Conservation (phyloP, 2,888 invertebrate species). For the Ichneumon xanthorius region DNA sequence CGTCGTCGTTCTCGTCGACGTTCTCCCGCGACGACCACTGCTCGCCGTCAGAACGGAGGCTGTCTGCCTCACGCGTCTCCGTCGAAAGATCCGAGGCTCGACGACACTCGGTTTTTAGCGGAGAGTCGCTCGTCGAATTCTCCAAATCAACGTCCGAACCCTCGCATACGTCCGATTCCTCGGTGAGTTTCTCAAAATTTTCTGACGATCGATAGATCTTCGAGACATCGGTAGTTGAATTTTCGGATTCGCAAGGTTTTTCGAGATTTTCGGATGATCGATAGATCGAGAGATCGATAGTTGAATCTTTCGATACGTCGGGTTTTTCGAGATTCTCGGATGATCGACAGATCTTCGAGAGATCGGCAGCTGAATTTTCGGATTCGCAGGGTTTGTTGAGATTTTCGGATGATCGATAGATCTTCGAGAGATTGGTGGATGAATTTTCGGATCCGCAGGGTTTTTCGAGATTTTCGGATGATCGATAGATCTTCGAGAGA, state of each 20-base stretch:
- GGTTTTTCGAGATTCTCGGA: neutral
- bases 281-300: neutral
- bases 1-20: constrained; percentile 74
- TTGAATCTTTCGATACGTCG: neutral
- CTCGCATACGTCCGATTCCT: constrained; percentile 13
- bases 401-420: too few species aligned
- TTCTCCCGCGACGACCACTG: constrained; percentile 62
- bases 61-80: constrained; percentile 45
- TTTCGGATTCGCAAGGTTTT: neutral
- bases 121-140: constrained; percentile 46
- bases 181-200: neutral
- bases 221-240: constrained; percentile 3
- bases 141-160: constrained; percentile 28
- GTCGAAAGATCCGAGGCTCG: constrained; percentile 38
- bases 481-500: too few species aligned
- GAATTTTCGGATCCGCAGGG: too few species aligned
- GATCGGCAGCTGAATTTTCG: too few species aligned
- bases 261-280: neutral
- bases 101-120: constrained; percentile 32
- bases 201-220: neutral
- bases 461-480: too few species aligned
- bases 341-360: neutral
- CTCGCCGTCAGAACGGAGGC: constrained; percentile 51
- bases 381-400: too few species aligned
- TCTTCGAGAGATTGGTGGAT: too few species aligned